Percentiles rank a stretch among this genome's conserved stretches.
These are phyloP conservation scores for Microctenopoma steveboyesi DNA, from an alignment of 2,797 vertebrate species.

Conservation along the genomic window DNA sequence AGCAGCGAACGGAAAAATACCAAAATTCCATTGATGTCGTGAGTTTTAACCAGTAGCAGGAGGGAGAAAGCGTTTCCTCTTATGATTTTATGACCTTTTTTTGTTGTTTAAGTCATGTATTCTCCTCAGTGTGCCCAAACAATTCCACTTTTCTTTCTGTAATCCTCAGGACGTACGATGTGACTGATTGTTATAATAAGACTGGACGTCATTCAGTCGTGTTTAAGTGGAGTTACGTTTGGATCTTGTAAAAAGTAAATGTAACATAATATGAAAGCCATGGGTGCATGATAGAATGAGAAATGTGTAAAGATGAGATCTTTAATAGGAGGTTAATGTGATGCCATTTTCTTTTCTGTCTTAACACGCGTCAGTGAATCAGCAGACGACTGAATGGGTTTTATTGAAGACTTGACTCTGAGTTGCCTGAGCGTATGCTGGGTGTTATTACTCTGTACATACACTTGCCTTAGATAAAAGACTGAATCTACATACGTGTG, in stretches of 20 bases:
- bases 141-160: conserved; percentile 55
- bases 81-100: conserved; percentile 40
- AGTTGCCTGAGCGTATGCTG: conserved; percentile 52
- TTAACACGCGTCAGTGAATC: conserved; percentile 12
- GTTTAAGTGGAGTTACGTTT: conserved; percentile 87
- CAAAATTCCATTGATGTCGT: conserved; percentile 33
- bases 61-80: conserved; percentile 9
- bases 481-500: conserved; percentile 52
- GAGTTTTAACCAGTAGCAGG: conserved; percentile 35
- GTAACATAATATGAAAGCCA: conserved; percentile 81
- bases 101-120: conserved; percentile 11
- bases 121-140: conserved; percentile 26
- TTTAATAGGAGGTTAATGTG: conserved; percentile 38
- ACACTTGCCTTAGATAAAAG: conserved; percentile 79
- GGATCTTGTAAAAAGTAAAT: conserved; percentile 87
- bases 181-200: conserved; percentile 79
- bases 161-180: conserved; percentile 92
- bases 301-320: conserved; percentile 54
- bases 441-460: conserved; percentile 63
- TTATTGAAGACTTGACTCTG: conserved; percentile 54
- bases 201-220: conserved; percentile 82
- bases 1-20: conserved; percentile 31
- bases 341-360: conserved; percentile 43
- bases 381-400: conserved; percentile 51
- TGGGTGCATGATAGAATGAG: conserved; percentile 82